These are phyloP conservation scores for Dichetophora obliterata DNA, from an alignment of 2,888 invertebrate species.

Conservation along the genomic window DNA sequence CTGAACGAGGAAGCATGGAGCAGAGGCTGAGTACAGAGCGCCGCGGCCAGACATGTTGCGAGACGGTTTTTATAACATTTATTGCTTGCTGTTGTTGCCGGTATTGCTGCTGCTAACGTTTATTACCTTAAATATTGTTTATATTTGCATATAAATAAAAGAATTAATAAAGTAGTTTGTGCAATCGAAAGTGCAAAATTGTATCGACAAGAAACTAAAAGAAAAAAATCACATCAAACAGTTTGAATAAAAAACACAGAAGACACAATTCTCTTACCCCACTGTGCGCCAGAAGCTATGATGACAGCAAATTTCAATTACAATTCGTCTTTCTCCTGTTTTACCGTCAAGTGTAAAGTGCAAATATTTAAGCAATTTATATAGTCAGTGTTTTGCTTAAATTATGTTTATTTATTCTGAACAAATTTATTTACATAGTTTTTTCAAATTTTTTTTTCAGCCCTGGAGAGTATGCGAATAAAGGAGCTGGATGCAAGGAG, in stretches of 20 bases:
- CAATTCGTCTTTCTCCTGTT: background rate
- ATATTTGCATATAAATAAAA: slow-evolving; percentile 19
- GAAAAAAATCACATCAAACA: background rate
- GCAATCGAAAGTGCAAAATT: background rate
- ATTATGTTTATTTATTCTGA: background rate
- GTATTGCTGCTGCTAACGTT: background rate
- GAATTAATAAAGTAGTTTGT: slow-evolving; percentile 23
- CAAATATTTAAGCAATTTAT: background rate
- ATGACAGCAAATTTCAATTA: slow-evolving; percentile 14
- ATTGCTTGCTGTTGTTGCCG: slow-evolving; percentile 18
- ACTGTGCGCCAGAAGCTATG: background rate
- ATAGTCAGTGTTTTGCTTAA: background rate
- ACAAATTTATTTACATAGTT: background rate
- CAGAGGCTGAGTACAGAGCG: background rate
- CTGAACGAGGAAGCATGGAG: slow-evolving; percentile 7
- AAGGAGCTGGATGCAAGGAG: background rate
- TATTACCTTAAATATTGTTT: background rate
- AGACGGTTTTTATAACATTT: slow-evolving; percentile 29
- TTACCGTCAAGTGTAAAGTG: background rate
- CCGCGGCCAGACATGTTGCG: slow-evolving; percentile 31
- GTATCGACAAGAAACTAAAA: background rate
- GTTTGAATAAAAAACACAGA: background rate
- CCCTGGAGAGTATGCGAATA: background rate
- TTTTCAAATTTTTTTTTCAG: background rate
- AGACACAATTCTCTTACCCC: background rate